Percentiles rank a stretch among this genome's conserved stretches.
Evolutionary conservation across 2,888 invertebrate genomes (phyloP).

Genomic region (Microctonus hyperodae): DNA sequence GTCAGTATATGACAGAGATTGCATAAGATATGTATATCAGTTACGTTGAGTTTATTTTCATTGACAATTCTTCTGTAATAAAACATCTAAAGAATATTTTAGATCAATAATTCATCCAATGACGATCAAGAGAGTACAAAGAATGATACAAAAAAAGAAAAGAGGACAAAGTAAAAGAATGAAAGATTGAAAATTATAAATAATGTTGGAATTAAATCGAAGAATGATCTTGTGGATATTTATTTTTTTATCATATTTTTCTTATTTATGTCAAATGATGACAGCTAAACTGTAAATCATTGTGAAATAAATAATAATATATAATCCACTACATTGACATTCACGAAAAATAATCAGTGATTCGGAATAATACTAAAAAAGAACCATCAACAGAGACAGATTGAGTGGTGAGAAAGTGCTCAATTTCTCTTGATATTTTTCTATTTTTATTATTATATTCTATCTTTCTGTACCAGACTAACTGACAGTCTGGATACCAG

Average conservation of each 20-base stretch:
- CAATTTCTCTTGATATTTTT: neutral
- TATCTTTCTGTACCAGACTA: neutral
- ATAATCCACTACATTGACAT: neutral
- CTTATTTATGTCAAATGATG: neutral
- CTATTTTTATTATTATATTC: neutral
- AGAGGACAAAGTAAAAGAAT: too few relatives aligned
- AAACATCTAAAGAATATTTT: too few relatives aligned
- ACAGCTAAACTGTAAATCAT: neutral
- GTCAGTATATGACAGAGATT: neutral
- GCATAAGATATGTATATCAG: neutral
- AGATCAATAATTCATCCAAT: too few relatives aligned
- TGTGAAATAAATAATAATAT: neutral
- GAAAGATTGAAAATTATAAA: neutral
- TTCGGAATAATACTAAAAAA: neutral
- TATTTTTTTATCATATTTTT: too few relatives aligned
- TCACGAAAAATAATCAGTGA: neutral
- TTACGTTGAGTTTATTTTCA: neutral
- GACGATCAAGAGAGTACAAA: neutral
- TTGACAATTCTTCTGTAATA: neutral
- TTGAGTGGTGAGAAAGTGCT: slow-evolving; percentile 14
- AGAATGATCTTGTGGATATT: neutral
- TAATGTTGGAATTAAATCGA: neutral
- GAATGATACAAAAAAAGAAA: too few relatives aligned
- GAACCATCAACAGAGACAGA: slow-evolving; percentile 5
- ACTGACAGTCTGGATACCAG: neutral